These are phyloP conservation scores for Hycleus phaleratus DNA, from an alignment of 1,140 invertebrate species.

Conservation along the genomic window DNA sequence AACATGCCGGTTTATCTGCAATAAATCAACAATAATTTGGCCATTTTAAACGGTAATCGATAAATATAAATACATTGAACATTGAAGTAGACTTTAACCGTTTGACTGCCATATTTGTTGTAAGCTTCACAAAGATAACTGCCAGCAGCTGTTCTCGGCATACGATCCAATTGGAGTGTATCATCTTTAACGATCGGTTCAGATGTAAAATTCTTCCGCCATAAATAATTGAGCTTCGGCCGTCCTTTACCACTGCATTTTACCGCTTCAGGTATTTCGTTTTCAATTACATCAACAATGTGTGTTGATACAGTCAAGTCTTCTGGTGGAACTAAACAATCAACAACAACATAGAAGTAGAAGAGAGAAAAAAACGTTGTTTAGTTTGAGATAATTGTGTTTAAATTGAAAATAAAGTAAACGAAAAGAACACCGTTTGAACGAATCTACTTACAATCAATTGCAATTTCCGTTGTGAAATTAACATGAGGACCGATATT, in stretches of 20 bases:
- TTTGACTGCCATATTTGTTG: constrained; percentile 65
- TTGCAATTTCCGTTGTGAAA: constrained; percentile 72
- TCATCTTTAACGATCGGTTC: constrained; percentile 46
- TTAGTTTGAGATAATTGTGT: background rate
- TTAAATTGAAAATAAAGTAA: no score
- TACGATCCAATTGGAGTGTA: constrained; percentile 48
- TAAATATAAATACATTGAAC: constrained; percentile 65
- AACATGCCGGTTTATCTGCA: constrained; percentile 77
- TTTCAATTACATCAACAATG: constrained; percentile 67
- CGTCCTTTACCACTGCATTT: constrained; percentile 67
- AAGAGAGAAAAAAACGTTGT: no score
- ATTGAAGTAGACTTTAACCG: constrained; percentile 59
- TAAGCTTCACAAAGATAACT: constrained; percentile 67
- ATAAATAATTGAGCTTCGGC: constrained; percentile 61
- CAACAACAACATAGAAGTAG: background rate
- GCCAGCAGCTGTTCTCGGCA: constrained; percentile 56
- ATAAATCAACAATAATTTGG: constrained; percentile 4
- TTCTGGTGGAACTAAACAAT: constrained; percentile 70
- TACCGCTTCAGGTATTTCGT: constrained; percentile 65
- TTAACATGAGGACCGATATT: constrained; percentile 65
- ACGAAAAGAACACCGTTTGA: no score
- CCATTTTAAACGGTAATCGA: no score
- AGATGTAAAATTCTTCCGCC: constrained; percentile 49
- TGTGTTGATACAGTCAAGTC: constrained; percentile 67
- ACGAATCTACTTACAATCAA: constrained; percentile 68